Evolutionary conservation across 23 tunicate species (phyloP).

Genomic region (Styela plicata): DNA sequence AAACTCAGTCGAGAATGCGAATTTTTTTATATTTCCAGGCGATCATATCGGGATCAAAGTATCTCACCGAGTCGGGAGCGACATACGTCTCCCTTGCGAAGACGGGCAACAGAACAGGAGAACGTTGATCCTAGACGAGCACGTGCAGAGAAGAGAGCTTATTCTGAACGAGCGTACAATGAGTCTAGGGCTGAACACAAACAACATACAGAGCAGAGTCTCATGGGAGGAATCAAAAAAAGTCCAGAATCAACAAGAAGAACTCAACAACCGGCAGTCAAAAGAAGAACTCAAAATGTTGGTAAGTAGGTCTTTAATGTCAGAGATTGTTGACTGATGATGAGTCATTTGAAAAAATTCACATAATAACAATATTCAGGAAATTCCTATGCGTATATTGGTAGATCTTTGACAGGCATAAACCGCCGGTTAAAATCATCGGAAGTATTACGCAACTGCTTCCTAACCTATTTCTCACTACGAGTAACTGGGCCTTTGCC

Average conservation of each 20-base stretch:
- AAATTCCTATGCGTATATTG: too few relatives aligned
- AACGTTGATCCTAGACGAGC: neutral
- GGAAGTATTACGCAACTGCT: too few relatives aligned
- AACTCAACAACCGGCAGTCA: neutral
- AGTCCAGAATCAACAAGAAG: neutral
- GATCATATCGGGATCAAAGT: neutral
- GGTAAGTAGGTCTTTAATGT: too few relatives aligned
- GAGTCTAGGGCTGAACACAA: slow-evolving; percentile 31
- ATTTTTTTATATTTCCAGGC: neutral
- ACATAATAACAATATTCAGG: too few relatives aligned
- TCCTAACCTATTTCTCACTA: too few relatives aligned
- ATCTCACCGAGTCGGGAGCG: neutral
- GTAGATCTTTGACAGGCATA: too few relatives aligned
- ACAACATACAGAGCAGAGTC: neutral
- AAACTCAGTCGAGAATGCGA: too few relatives aligned
- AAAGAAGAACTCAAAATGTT: too few relatives aligned
- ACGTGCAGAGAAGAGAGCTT: neutral
- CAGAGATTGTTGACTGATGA: too few relatives aligned
- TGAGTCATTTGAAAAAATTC: too few relatives aligned
- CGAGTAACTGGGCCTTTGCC: too few relatives aligned
- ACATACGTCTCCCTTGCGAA: neutral
- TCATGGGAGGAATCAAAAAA: neutral
- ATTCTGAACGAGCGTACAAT: slow-evolving; percentile 43
- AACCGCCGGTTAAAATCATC: too few relatives aligned
- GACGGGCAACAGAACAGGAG: neutral